Evolutionary conservation across 2,888 invertebrate species (phyloP), one percentile per base, ranked within the genome.

Genomic region (Leptopilina drosophilae): DNA sequence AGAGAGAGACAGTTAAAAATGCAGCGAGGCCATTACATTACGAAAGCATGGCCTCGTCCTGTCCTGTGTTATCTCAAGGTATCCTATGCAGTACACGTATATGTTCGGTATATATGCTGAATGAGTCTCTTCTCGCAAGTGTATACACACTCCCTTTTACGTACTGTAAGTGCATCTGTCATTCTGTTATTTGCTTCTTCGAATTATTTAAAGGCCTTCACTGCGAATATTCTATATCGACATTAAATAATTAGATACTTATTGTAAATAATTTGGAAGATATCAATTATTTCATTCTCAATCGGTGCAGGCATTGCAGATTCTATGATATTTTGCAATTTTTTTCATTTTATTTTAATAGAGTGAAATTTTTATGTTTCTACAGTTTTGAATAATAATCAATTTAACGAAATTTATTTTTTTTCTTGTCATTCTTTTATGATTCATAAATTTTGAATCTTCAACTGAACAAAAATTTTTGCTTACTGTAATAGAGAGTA

Each of bases 41-140:
- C 69, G 53, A 53, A 73, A 73, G 20, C 33, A 56, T 56, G 42
- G 49, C n/a, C 56, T 56, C 73, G 33, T 73, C 33, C 73, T 73
- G 73, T 40, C n/a, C 53, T 56, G 40, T 56, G 73, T 73, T 56
- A 73, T 56, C 26, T 73, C 53, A 33, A 40, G 73, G 15, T 73
- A 73, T 40, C 53, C 69, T 73, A 33, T 73, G 56, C 33, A 33
- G 69, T 69, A 49, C 66, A 46, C 15, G 46, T 66, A 66, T 66
- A 66, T 46, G 15, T 67, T 2, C 5, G 15, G 20, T 67, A 49
- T 20, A 49, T 20, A 49, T 12, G 11, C 46, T 20, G 20, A 67
- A 46, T n/a, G 49, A 46, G 49, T 46, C 66, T 66, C n/a, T 7
- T 66, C 66, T 66, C 66, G 14, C 7, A 42, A 8, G 42, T 42